Base-by-base conservation (phyloP, 2,113 vertebrate species). In the Nipponia nippon region DNA sequence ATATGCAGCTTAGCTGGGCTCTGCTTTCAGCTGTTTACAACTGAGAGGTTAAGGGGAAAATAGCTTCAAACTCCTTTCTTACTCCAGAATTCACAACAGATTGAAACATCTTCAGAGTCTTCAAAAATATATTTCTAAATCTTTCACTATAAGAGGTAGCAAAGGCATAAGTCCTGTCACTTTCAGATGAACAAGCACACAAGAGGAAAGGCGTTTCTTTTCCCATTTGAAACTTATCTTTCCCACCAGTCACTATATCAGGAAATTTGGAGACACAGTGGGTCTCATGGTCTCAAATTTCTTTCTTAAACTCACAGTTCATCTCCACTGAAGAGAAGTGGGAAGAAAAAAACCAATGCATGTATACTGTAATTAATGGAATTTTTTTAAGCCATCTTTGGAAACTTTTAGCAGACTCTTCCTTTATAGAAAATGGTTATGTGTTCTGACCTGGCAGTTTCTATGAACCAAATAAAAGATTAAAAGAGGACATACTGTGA, bases 381-480 rank as follows among this genome's bases (percentile, higher is more conserved):
- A 4, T 18, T 75, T 87, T 73, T 83, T 52, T 0, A 62, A 87
- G 23, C 32, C 5, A 1, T 36, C 5, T 62, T 87, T 63, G 38
- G n/a, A 89, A 97, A 63, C 30, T 40, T 82, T 62, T 32, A 73
- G 25, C 25, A 65, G 55, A 17, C 13, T 82, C 56, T 71, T 88
- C 21, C 50, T 61, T 90, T 30, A 87, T 50, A 75, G 18, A 73
- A 83, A 89, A 36, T 16, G 23, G 8, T 75, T 84, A 11, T 61
- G 16, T 91, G 26, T 63, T 92, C 56, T 92, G 77, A 89, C 58
- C 40, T 69, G 56, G 47, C 47, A 77, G 44, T 56, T 71, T 52
- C 80, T 81, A n/a, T 89, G 56, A 91, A 80, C 10, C 34, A 84
- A 93, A 91, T 59, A 84, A 67, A 91, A 89, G 91, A 93, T 87